Base-by-base conservation (phyloP, 2,113 vertebrate genomes). In the Garra rufa region DNA sequence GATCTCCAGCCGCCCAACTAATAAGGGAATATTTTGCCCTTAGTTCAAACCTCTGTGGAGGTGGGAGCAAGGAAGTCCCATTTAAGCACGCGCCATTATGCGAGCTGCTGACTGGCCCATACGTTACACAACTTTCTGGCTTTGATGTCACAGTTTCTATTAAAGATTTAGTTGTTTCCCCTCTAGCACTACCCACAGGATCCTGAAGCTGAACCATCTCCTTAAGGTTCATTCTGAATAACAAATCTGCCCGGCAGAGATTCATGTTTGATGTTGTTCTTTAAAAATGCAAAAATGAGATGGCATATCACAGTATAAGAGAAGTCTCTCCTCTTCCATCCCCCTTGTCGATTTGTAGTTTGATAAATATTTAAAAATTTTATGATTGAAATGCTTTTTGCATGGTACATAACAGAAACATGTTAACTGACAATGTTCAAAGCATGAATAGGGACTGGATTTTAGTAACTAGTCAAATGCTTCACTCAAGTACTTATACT, bases 161-260 rank as follows among this genome's bases (percentile, higher is more conserved):
- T 84, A 87, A 85, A 90, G 52, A 87, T 88, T 84, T 8, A 87
- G 71, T 76, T 73, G 48, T 91, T 89, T 89, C 81, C 75, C 86
- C 84, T 86, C 80, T 44, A 90, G 74, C 76, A 59, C 50, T 84
- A 78, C 57, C 80, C 17, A 28, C 83, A 87, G 85, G 84, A 87
- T 67, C 81, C 80, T 19, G 2, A 81, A 76, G 83, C 90, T 85
- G 71, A 86, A 82, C 81, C 76, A 76, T 34, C 57, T 87, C 87
- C 77, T 82, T 74, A 83, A 85, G 88, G 88, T 87, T 87, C 86
- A 89, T 89, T 91, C 87, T 91, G 88, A 92, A 92, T 91, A 86
- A 88, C 88, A 91, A 91, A 92, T 91, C 63, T 80, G 63, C 48
- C 88, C 79, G 26, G 55, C 73, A 89, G 83, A 28, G 75, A 82